Conservation (phyloP, 2,113 vertebrate genomes). For the Arothron firmamentum region DNA sequence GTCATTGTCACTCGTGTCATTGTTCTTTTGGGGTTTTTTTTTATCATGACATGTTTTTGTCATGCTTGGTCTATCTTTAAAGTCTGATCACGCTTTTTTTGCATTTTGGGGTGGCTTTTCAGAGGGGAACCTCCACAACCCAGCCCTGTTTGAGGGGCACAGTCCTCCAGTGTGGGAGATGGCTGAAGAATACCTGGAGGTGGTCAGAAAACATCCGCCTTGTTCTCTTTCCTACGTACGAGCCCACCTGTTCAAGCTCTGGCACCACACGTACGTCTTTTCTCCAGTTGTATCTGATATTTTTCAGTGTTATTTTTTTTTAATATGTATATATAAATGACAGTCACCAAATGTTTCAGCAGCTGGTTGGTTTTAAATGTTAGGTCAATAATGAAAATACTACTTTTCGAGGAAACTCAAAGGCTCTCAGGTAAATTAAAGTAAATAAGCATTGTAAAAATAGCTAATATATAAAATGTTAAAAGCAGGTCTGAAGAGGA, state of each 20-base stretch:
- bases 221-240: conserved; percentile 89
- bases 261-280: conserved; percentile 92
- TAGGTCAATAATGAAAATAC: too few species aligned
- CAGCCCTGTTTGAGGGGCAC: conserved; percentile 89
- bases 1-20: neutral
- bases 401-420: too few species aligned
- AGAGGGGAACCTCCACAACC: conserved; percentile 98
- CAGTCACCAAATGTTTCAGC: too few species aligned
- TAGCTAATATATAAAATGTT: too few species aligned
- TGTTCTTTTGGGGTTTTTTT: neutral
- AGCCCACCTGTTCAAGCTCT: conserved; percentile 96
- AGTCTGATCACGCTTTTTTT: neutral
- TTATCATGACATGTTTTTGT: too few species aligned
- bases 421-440: too few species aligned
- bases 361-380: too few species aligned
- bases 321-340: too few species aligned
- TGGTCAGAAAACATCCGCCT: conserved; percentile 84
- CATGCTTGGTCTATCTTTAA: too few species aligned
- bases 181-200: conserved; percentile 90
- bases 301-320: neutral
- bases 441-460: too few species aligned
- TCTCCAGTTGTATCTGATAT: neutral
- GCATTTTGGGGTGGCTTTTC: neutral
- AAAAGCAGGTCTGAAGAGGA: too few species aligned
- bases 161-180: conserved; percentile 94